Conservation (phyloP, 2,113 vertebrate genomes). For the Odontophorus gujanensis region DNA sequence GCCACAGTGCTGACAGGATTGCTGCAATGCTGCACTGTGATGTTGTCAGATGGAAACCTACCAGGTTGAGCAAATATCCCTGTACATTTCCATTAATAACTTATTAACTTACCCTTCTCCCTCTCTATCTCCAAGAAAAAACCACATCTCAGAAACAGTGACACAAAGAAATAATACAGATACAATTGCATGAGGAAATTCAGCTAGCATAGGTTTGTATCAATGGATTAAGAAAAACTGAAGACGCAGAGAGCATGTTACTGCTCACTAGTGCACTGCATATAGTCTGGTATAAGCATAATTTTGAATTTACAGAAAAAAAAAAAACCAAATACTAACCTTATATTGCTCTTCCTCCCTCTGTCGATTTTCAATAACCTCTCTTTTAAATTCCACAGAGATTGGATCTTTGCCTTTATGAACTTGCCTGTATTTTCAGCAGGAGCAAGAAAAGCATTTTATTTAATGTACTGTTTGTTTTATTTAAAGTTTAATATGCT, state of each 20-base stretch:
- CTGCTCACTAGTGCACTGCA: not conserved
- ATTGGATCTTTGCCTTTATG: conserved; percentile 83
- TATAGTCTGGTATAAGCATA: not conserved
- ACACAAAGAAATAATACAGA: not conserved
- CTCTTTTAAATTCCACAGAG: conserved; percentile 70
- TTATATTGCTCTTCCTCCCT: conserved; percentile 74
- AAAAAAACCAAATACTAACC: conserved; percentile 68
- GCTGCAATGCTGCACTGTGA: not conserved
- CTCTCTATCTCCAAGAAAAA: not conserved
- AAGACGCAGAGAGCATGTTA: not conserved
- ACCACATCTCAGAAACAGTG: not conserved
- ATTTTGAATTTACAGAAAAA: not conserved
- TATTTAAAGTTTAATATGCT: not conserved
- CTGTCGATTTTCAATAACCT: conserved; percentile 79
- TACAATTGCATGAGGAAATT: not conserved
- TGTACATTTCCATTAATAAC: not conserved
- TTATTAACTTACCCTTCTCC: not conserved
- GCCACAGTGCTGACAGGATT: not conserved
- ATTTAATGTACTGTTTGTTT: not conserved
- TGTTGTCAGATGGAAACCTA: not conserved
- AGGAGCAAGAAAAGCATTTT: conserved; percentile 8
- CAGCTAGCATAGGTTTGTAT: not conserved
- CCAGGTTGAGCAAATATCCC: not conserved
- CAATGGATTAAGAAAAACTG: not conserved
- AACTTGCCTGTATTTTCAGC: conserved; percentile 80